Evolutionary conservation across 2,888 invertebrate genomes (phyloP).

Genomic region (Saturnia pavonia): DNA sequence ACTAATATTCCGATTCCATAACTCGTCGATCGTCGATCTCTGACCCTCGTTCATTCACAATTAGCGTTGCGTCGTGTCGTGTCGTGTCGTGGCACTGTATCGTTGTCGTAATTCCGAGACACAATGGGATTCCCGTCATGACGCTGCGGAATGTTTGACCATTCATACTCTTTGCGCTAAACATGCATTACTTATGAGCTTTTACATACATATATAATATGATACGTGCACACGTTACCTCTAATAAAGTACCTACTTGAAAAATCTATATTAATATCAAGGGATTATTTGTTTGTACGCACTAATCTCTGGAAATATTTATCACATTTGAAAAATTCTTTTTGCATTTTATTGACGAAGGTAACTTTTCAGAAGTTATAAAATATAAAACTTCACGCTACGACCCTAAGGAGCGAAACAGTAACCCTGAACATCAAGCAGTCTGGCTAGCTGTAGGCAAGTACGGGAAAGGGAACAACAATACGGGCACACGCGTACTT

Average conservation of each 20-base stretch:
- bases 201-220: conserved; percentile 5
- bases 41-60: conserved; percentile 79
- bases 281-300: too few species aligned
- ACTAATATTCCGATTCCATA: conserved; percentile 58
- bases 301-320: too few species aligned
- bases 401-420: too few species aligned
- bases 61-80: conserved; percentile 72
- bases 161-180: conserved; percentile 64
- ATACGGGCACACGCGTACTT: too few species aligned
- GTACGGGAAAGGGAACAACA: too few species aligned
- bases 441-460: too few species aligned
- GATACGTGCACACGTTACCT: neutral
- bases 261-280: neutral
- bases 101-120: conserved; percentile 60
- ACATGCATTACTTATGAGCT: conserved; percentile 16
- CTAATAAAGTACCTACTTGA: neutral
- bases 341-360: too few species aligned
- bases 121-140: conserved; percentile 78
- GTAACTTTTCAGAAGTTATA: too few species aligned
- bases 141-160: conserved; percentile 65
- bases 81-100: conserved; percentile 63
- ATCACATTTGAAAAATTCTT: too few species aligned
- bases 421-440: too few species aligned
- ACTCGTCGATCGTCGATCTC: conserved; percentile 61
- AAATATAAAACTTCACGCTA: too few species aligned